Conservation (phyloP, 2,113 vertebrate genomes). For the Calypte anna region DNA sequence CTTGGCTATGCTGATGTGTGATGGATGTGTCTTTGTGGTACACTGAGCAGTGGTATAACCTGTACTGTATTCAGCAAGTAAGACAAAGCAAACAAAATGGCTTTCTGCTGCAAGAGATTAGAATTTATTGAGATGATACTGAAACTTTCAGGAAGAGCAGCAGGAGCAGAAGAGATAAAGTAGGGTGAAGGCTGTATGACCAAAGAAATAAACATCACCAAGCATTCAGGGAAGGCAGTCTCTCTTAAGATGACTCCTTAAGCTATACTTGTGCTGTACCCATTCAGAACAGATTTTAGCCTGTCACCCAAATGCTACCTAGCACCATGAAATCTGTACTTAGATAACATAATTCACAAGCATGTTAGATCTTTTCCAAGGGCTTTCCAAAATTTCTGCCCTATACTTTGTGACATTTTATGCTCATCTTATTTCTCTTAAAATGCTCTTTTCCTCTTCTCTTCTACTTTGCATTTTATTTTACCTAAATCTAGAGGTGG, state of each 20-base stretch:
- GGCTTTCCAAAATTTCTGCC: neutral
- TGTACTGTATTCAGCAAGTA: neutral
- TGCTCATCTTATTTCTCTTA: neutral
- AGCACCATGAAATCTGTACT: neutral
- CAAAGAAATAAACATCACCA: neutral
- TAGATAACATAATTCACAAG: neutral
- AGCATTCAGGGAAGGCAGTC: neutral
- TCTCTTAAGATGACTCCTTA: neutral
- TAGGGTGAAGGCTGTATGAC: neutral
- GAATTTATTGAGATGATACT: neutral
- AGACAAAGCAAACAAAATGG: neutral
- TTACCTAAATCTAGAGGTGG: neutral
- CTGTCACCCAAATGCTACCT: neutral
- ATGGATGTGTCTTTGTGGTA: neutral
- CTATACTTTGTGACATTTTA: neutral
- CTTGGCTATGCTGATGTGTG: neutral
- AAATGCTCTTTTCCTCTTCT: neutral
- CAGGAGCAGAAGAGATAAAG: neutral
- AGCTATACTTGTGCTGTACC: neutral
- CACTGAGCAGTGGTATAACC: neutral
- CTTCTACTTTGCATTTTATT: neutral
- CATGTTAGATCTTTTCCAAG: neutral
- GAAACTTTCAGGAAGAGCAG: neutral
- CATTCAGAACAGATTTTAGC: neutral
- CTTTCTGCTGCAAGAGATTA: neutral